Evolutionary conservation across 1,140 invertebrate species (phyloP).

Genomic region (Aphelenchoides besseyi): DNA sequence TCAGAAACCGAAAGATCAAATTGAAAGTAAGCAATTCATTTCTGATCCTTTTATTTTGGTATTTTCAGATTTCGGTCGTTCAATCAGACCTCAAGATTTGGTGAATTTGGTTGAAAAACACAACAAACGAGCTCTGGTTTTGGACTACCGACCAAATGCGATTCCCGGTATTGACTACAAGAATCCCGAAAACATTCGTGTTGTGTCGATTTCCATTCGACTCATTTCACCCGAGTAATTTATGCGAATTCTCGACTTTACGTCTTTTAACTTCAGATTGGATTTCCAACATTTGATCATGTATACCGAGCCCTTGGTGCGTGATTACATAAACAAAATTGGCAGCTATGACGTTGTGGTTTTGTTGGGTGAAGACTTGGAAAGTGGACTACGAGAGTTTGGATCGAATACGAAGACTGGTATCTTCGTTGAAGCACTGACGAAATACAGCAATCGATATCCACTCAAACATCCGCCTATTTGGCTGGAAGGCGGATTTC

Average conservation of each 20-base stretch:
- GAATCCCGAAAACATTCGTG: not conserved
- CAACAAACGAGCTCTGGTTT: not conserved
- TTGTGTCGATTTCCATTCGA: not conserved
- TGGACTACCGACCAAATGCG: conserved; percentile 4
- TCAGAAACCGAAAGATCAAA: not conserved
- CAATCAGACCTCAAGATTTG: conserved; percentile 3
- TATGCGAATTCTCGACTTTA: not conserved
- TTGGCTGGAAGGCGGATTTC: conserved; percentile 20
- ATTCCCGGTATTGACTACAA: not conserved
- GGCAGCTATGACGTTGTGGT: conserved; percentile 25
- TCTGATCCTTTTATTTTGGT: not conserved
- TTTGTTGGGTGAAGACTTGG: conserved; percentile 25
- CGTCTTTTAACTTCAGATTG: conserved; percentile 8
- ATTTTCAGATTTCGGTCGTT: conserved; percentile 11
- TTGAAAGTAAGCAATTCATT: not conserved
- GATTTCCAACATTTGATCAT: not conserved
- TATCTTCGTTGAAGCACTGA: conserved; percentile 11
- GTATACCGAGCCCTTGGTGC: not conserved
- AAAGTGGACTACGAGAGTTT: not conserved
- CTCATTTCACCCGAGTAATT: not conserved
- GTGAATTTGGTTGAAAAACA: conserved; percentile 7
- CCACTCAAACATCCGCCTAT: conserved; percentile 8
- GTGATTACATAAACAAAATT: not conserved
- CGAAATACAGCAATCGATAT: conserved; percentile 9
- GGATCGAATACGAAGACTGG: not conserved